Evolutionary conservation across 2,888 invertebrate species (phyloP).

Genomic region (Geophilus truncorum): DNA sequence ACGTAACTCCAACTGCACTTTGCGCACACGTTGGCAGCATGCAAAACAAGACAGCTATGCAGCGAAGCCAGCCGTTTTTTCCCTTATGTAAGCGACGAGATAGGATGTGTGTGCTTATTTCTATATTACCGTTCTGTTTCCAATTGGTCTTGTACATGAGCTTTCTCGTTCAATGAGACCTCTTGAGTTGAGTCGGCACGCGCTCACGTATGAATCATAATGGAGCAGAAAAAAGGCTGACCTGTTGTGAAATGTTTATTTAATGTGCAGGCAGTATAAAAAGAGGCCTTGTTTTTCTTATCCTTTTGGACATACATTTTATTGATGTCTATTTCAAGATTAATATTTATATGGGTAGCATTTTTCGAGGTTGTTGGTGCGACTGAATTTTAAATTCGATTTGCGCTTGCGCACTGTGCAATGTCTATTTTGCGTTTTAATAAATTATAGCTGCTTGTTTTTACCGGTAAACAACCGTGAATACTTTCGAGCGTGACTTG

Average conservation of each 20-base stretch:
- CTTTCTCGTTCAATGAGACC: slow-evolving; percentile 21
- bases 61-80: neutral
- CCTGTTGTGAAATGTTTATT: slow-evolving; percentile 27
- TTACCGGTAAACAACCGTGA: neutral
- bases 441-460: neutral
- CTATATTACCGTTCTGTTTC: slow-evolving; percentile 20
- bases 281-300: neutral
- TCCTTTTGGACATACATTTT: neutral
- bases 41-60: slow-evolving; percentile 7
- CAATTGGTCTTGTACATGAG: slow-evolving; percentile 23
- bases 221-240: slow-evolving; percentile 18
- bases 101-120: slow-evolving; percentile 9
- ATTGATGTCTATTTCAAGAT: neutral
- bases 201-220: slow-evolving; percentile 17
- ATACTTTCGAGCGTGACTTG: no score
- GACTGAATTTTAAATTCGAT: neutral
- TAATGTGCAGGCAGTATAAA: neutral
- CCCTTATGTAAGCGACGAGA: neutral
- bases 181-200: slow-evolving; percentile 22
- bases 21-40: neutral
- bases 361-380: neutral
- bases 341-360: neutral
- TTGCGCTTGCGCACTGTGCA: neutral
- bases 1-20: slow-evolving; percentile 12
- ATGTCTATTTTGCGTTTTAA: neutral